Evolutionary conservation across 2,113 vertebrate species (phyloP).

Genomic region (Proterorhinus semilunaris): DNA sequence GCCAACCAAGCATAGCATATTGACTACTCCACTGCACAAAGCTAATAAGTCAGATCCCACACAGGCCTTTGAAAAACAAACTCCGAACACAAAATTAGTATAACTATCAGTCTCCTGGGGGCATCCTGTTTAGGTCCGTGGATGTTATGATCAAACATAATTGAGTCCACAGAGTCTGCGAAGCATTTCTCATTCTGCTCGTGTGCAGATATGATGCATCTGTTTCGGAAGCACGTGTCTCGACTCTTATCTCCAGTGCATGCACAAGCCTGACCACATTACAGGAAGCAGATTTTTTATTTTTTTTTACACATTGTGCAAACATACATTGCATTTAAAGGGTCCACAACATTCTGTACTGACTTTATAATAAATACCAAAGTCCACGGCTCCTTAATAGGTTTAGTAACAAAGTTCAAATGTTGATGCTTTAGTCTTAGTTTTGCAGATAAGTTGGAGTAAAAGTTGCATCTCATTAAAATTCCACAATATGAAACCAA

Average conservation of each 20-base stretch:
- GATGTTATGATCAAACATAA: constrained; percentile 4
- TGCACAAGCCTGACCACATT: constrained; percentile 9
- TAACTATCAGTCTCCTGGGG: neutral
- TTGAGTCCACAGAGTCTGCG: neutral
- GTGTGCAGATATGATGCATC: constrained; percentile 8
- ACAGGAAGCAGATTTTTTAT: too few relatives aligned
- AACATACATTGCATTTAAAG: neutral
- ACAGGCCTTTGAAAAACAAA: neutral
- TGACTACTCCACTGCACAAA: too few relatives aligned
- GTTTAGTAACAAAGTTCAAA: too few relatives aligned
- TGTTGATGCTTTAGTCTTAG: too few relatives aligned
- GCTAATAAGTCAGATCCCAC: neutral
- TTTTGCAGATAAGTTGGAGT: too few relatives aligned
- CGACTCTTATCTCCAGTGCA: neutral
- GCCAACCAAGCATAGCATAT: too few relatives aligned
- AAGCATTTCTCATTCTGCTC: neutral
- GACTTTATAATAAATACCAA: too few relatives aligned
- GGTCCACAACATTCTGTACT: neutral
- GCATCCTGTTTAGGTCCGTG: neutral
- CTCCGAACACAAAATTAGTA: neutral
- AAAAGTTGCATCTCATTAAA: constrained; percentile 2
- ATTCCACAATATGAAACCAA: neutral
- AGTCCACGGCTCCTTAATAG: too few relatives aligned
- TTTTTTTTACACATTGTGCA: too few relatives aligned
- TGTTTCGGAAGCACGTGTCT: constrained; percentile 14